Conservation (phyloP, 2,113 vertebrate species). For the Rattus norvegicus region DNA sequence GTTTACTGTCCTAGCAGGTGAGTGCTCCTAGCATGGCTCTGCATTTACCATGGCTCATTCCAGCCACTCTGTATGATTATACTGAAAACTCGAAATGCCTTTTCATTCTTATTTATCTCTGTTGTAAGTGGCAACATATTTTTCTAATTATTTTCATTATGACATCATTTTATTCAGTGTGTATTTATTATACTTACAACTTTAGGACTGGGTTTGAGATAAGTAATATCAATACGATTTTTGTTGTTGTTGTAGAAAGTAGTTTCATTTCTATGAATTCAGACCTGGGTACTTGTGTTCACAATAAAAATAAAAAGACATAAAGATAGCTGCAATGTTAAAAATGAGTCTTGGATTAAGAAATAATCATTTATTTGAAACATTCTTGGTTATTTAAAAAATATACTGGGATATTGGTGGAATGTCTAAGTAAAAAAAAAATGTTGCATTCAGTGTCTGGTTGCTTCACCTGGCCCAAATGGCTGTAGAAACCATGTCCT, state of each 20-base stretch:
- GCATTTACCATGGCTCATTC: not conserved
- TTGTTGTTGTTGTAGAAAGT: not conserved
- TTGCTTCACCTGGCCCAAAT: conserved; percentile 94
- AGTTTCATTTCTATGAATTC: conserved; percentile 35
- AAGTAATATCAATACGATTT: not conserved
- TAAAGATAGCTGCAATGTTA: not conserved
- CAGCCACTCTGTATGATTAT: not conserved
- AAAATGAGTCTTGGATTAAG: not conserved
- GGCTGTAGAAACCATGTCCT: conserved; percentile 98
- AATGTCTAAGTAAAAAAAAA: not conserved
- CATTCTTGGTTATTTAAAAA: not conserved
- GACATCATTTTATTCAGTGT: conserved; percentile 3
- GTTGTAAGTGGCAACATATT: not conserved
- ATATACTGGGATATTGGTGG: not conserved
- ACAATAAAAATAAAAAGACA: not conserved
- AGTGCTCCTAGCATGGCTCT: not conserved
- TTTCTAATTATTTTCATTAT: not conserved
- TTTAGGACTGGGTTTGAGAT: conserved; percentile 6
- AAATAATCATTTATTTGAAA: conserved; percentile 1
- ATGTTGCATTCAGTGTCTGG: not conserved
- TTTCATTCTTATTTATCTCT: not conserved
- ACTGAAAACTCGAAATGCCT: conserved; percentile 22
- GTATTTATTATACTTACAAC: not conserved
- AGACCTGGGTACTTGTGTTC: not conserved
- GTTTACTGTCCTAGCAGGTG: not conserved